These are phyloP conservation scores for Cepaea hortensis DNA, from an alignment of 2,888 invertebrate genomes.

Conservation along the genomic window DNA sequence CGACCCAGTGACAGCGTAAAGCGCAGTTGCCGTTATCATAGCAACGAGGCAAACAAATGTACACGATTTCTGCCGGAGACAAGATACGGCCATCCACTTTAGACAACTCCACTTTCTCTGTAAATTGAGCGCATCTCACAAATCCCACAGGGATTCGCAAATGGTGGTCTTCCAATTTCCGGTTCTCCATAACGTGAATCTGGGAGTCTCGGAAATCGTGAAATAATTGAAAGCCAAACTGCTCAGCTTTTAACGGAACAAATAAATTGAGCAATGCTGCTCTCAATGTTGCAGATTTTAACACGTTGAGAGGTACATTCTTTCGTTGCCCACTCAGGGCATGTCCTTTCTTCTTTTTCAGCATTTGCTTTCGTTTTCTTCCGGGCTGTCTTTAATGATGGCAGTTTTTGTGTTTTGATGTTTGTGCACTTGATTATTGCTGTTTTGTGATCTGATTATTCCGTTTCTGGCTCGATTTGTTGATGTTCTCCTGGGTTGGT, in stretches of 20 bases:
- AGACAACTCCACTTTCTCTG: too few species aligned
- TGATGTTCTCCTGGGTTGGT: too few species aligned
- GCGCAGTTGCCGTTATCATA: too few species aligned
- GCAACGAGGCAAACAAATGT: too few species aligned
- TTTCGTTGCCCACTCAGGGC: background rate
- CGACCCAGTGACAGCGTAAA: too few species aligned
- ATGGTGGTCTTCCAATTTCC: constrained; percentile 42
- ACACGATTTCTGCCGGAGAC: too few species aligned
- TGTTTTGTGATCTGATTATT: background rate
- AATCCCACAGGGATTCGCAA: constrained; percentile 38
- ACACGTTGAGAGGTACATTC: background rate
- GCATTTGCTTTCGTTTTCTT: background rate
- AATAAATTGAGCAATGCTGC: background rate
- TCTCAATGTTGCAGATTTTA: background rate
- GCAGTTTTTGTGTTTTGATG: background rate
- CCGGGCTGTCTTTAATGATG: background rate
- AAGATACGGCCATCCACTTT: too few species aligned
- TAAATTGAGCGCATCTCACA: background rate
- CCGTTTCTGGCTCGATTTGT: background rate
- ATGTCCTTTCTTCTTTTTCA: background rate
- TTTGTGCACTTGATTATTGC: background rate
- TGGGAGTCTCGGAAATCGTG: constrained; percentile 15
- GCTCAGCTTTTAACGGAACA: too few species aligned
- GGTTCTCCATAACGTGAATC: constrained; percentile 3
- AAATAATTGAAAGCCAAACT: constrained; percentile 39